Base-by-base conservation (phyloP, 1,140 invertebrate genomes). In the Drosophila kurseongensis region DNA sequence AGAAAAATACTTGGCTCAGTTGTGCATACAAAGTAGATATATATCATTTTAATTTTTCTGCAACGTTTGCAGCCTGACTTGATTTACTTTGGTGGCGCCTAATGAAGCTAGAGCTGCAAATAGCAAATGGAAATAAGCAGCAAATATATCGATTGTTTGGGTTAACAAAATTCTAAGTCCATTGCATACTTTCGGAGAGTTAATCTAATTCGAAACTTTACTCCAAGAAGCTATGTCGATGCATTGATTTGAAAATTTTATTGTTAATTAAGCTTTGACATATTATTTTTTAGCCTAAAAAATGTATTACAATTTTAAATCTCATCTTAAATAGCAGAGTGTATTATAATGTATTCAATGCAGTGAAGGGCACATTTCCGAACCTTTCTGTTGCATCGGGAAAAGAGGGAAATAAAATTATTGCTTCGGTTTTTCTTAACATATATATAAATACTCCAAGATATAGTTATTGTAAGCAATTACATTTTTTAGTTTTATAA, bases 1-100 rank as follows among this genome's bases (percentile, higher is more conserved):
- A 4, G 32, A 66, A 71, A 67, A 50, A 44, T 69, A 51, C 32
- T 50, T 41, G 65, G 41, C 13, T 67, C 45, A 36, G 36, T 36
- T 56, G 48, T 42, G 59, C 36, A 29, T 5, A 59, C 23, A 42
- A 27, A 63, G 55, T 62, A 72, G 69, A 63, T 76, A 72, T 77
- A 63, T 72, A 79, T 84, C 65, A 84, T 71, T 79, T 83, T 42
- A 75, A 71, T 40, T 80, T 78, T 85, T 80, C 40, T 63, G 78
- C 82, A 36, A 47, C 23, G 36, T 32, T 62, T 58, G 81, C 81
- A 84, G 44, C 51, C 58, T n/a, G 50, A 51, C 35, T 51, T 78
- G 63, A 78, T 85, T 75, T 80, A 74, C 52, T 69, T 36, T n/a
- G 41, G 27, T 18, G 14, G 48, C 57, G 54, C 59, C 75, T 79